Evolutionary conservation across 2,797 vertebrate genomes (phyloP).

Genomic region (Sebastes wilsoni): DNA sequence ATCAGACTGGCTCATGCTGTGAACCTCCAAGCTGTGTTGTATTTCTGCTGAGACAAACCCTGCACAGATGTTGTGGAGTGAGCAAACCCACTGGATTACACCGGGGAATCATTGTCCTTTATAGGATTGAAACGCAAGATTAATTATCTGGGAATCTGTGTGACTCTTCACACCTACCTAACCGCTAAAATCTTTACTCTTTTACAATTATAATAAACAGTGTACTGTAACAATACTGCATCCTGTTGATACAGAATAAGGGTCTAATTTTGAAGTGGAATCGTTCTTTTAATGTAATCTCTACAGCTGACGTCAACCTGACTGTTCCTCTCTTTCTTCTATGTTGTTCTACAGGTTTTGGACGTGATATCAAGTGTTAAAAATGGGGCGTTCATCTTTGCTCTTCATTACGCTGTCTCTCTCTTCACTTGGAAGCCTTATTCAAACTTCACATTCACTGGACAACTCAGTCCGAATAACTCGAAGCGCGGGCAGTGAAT

Average conservation of each 20-base stretch:
- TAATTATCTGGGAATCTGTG: constrained; percentile 9
- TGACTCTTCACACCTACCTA: not conserved
- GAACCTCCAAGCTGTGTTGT: not conserved
- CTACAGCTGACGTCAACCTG: not conserved
- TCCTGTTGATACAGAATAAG: not conserved
- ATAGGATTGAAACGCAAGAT: constrained; percentile 39
- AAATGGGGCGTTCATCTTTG: constrained; percentile 51
- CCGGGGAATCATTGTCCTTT: constrained; percentile 23
- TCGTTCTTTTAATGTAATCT: not conserved
- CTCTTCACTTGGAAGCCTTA: constrained; percentile 45
- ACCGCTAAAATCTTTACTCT: not conserved
- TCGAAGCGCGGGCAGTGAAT: not conserved
- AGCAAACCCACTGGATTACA: constrained; percentile 34
- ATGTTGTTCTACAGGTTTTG: constrained; percentile 42
- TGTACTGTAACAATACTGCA: not conserved
- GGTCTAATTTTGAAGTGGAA: not conserved
- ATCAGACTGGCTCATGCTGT: constrained; percentile 5
- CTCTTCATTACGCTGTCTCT: constrained; percentile 41
- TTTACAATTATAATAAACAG: not conserved
- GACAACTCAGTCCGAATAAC: not conserved
- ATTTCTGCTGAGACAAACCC: constrained; percentile 7
- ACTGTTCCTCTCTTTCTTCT: not conserved
- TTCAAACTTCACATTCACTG: constrained; percentile 34
- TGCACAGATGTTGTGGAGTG: constrained; percentile 1
- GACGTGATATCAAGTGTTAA: not conserved